phyloP scores from a whole-genome alignment of 2,888 invertebrate species.

The Anticlea derivata region DNA sequence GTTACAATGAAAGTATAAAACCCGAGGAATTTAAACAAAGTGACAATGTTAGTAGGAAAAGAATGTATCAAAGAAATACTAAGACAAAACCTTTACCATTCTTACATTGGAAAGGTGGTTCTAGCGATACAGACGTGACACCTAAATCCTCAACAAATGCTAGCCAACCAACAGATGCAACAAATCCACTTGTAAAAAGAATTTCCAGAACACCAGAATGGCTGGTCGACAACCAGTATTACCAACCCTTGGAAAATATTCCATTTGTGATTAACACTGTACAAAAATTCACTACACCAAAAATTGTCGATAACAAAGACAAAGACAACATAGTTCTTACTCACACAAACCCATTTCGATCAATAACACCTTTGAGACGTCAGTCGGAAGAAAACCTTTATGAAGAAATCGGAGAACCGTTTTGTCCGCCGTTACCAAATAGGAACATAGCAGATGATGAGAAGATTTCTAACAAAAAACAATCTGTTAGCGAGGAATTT shows the following conservation, averaged over 20 bases:
- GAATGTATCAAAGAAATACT: slow-evolving; percentile 62
- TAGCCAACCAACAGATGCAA: slow-evolving; percentile 34
- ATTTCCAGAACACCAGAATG: slow-evolving; percentile 64
- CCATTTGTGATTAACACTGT: slow-evolving; percentile 66
- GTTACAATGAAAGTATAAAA: slow-evolving; percentile 30
- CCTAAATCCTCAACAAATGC: slow-evolving; percentile 42
- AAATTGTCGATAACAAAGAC: slow-evolving; percentile 29
- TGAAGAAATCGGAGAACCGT: slow-evolving; percentile 69
- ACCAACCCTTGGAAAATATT: slow-evolving; percentile 69
- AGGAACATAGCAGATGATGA: slow-evolving; percentile 75
- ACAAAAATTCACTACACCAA: slow-evolving; percentile 44
- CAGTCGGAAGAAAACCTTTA: slow-evolving; percentile 70
- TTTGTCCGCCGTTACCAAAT: slow-evolving; percentile 34
- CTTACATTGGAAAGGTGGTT: slow-evolving; percentile 52
- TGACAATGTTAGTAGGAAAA: slow-evolving; percentile 47
- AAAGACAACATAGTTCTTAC: slow-evolving; percentile 33
- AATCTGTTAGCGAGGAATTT: slow-evolving; percentile 52
- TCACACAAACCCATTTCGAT: slow-evolving; percentile 46
- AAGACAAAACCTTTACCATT: slow-evolving; percentile 61
- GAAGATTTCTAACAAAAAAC: slow-evolving; percentile 60
- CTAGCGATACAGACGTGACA: slow-evolving; percentile 50
- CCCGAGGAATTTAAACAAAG: slow-evolving; percentile 15
- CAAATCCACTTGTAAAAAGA: slow-evolving; percentile 51
- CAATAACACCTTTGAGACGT: slow-evolving; percentile 38
- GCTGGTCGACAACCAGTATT: slow-evolving; percentile 70